Conservation (phyloP, 2,888 invertebrate species). For the Lasioglossum zephyrum region DNA sequence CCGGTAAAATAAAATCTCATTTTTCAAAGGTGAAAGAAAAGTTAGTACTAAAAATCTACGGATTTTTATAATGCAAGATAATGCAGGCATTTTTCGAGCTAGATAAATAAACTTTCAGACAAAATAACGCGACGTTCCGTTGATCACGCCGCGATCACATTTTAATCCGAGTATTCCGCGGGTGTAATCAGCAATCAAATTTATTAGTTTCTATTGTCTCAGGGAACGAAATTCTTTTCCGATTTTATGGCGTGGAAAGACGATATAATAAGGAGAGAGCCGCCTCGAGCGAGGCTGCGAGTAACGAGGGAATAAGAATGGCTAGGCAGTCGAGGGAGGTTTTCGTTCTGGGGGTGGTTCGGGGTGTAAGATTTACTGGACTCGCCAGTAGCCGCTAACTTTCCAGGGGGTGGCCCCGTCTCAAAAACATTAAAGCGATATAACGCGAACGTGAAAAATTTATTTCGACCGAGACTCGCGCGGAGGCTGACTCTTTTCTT, state of each 20-base stretch:
- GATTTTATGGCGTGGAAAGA: constrained; percentile 85
- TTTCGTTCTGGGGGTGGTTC: constrained; percentile 60
- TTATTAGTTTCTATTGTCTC: constrained; percentile 85
- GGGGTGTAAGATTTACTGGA: constrained; percentile 81
- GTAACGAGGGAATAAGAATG: constrained; percentile 84
- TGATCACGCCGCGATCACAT: constrained; percentile 24
- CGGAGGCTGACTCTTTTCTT: background rate
- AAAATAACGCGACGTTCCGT: background rate
- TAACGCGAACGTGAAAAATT: constrained; percentile 64
- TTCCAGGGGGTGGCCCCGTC: constrained; percentile 71
- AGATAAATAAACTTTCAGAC: background rate
- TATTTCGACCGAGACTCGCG: constrained; percentile 12
- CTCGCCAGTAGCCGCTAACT: constrained; percentile 81
- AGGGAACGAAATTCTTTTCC: constrained; percentile 83
- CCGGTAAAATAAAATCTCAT: background rate
- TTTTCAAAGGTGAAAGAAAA: background rate
- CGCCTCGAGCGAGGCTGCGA: constrained; percentile 80
- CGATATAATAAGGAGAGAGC: constrained; percentile 84
- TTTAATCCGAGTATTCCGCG: constrained; percentile 69
- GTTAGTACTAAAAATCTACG: background rate
- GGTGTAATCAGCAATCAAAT: constrained; percentile 84
- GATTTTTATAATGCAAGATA: background rate
- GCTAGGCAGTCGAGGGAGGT: constrained; percentile 73
- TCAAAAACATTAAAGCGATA: constrained; percentile 79
- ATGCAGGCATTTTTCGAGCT: background rate